A percentile compares a stretch with the other conserved stretches of the same genome.
These are phyloP conservation scores for Leptinotarsa juncta DNA, from an alignment of 2,888 invertebrate species.

Conservation along the genomic window DNA sequence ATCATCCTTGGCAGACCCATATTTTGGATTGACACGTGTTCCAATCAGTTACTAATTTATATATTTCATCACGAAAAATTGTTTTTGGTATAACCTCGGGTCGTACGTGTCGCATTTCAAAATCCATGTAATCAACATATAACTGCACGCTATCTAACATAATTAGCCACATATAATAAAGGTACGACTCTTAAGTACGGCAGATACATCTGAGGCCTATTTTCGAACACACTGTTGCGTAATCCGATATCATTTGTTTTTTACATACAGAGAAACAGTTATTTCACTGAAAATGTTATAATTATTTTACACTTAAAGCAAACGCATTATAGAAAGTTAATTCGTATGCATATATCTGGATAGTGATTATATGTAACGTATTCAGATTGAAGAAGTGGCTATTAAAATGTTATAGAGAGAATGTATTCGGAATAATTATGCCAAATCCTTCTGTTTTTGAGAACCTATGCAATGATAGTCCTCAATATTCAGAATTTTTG, in stretches of 20 bases:
- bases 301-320: slow-evolving; percentile 38
- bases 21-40: neutral
- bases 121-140: slow-evolving; percentile 18
- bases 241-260: slow-evolving; percentile 34
- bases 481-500: neutral
- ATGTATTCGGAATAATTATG: neutral
- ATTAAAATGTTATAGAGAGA: slow-evolving; percentile 14
- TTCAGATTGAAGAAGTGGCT: slow-evolving; percentile 23
- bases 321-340: slow-evolving; percentile 37
- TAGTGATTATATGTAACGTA: slow-evolving; percentile 22
- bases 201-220: slow-evolving; percentile 27
- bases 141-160: slow-evolving; percentile 12
- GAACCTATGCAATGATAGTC: neutral
- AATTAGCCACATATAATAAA: slow-evolving; percentile 6
- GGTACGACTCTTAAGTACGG: neutral
- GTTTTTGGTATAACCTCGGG: slow-evolving; percentile 12
- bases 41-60: neutral
- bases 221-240: slow-evolving; percentile 33
- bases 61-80: slow-evolving; percentile 12
- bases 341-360: slow-evolving; percentile 35
- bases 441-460: neutral
- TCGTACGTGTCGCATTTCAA: slow-evolving; percentile 16
- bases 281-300: slow-evolving; percentile 38
- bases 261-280: slow-evolving; percentile 26
- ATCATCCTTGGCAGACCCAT: neutral